phyloP scores from a whole-genome alignment of 2,797 vertebrate species.

The Cynodonichthys magdalenae region DNA sequence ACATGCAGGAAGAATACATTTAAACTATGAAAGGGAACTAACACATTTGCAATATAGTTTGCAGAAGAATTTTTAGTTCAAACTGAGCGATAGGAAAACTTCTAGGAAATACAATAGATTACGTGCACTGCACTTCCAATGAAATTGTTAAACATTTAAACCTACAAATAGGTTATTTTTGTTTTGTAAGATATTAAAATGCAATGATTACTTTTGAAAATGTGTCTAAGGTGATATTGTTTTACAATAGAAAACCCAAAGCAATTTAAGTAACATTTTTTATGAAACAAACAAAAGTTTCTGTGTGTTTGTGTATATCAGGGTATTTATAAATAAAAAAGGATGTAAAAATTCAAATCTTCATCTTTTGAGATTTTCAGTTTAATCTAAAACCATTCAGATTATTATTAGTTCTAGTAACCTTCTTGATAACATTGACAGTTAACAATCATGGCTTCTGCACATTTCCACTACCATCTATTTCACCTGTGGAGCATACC shows the following conservation, averaged over 20 bases:
- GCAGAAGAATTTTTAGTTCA: background rate
- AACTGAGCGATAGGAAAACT: too few relatives aligned
- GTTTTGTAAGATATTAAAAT: too few relatives aligned
- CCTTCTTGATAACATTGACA: background rate
- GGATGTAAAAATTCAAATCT: background rate
- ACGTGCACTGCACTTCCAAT: too few relatives aligned
- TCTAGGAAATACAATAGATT: too few relatives aligned
- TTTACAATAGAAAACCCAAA: too few relatives aligned
- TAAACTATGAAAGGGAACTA: background rate
- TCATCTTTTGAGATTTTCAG: background rate
- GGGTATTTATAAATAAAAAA: constrained; percentile 15
- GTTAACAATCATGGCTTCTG: background rate
- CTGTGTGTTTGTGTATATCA: too few relatives aligned
- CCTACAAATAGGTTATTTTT: too few relatives aligned
- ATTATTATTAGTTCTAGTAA: background rate
- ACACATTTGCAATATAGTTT: background rate
- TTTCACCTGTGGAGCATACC: background rate
- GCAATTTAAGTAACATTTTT: too few relatives aligned
- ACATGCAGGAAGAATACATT: background rate
- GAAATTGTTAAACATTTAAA: too few relatives aligned
- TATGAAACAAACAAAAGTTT: too few relatives aligned
- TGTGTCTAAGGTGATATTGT: too few relatives aligned
- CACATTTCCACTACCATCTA: background rate
- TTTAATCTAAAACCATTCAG: background rate
- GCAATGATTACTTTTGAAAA: too few relatives aligned